Evolutionary conservation across 2,888 invertebrate species (phyloP).

Genomic region (Sphaerophoria taeniata): DNA sequence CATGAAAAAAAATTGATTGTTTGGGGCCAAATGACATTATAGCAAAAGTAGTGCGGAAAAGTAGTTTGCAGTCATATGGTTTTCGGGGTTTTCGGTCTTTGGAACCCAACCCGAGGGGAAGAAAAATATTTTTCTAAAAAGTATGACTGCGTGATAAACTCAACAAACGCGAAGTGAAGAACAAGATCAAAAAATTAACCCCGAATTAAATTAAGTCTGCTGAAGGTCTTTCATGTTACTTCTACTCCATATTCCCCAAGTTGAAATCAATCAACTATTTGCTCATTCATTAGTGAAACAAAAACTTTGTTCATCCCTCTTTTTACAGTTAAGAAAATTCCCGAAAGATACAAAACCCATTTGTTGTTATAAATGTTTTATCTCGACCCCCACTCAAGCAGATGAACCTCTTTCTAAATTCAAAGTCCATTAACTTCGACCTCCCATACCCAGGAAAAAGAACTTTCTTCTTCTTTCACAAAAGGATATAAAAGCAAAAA

Average conservation of each 20-base stretch:
- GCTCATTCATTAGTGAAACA: constrained; percentile 6
- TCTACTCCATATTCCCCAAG: background rate
- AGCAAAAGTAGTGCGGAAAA: too few relatives aligned
- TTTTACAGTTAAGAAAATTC: background rate
- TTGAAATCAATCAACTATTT: constrained; percentile 20
- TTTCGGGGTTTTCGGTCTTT: too few relatives aligned
- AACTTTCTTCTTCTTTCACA: background rate
- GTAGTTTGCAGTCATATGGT: too few relatives aligned
- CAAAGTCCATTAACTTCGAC: constrained; percentile 45
- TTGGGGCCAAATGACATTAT: too few relatives aligned
- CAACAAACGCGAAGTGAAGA: background rate
- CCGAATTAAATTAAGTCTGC: background rate
- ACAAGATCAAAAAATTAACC: too few relatives aligned
- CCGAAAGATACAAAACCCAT: background rate
- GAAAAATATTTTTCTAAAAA: too few relatives aligned
- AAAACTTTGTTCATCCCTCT: background rate
- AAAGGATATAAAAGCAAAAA: background rate
- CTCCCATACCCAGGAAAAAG: background rate
- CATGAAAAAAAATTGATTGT: too few relatives aligned
- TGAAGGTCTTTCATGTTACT: background rate
- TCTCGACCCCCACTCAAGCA: background rate
- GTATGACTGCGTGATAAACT: too few relatives aligned
- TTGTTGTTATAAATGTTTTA: constrained; percentile 8
- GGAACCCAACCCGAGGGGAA: too few relatives aligned
- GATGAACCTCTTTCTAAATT: constrained; percentile 17